Base-by-base conservation (phyloP, 92 coral and sea anemone genomes). In the Galaxea fascicularis region DNA sequence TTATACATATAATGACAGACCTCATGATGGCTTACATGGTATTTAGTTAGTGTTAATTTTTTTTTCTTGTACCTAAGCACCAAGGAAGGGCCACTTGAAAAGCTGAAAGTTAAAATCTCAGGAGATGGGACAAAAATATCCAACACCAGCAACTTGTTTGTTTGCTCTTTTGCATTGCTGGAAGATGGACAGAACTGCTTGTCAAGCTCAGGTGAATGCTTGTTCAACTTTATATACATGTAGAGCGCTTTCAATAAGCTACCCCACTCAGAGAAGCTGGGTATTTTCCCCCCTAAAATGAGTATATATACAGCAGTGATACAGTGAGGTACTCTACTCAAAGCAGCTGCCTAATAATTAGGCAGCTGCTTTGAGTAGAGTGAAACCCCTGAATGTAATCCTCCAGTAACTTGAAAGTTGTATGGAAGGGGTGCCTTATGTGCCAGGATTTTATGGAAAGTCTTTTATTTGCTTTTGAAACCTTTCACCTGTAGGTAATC, bases 191-290 rank as follows among this genome's bases (percentile, higher is more conserved):
- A 67, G 21, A 63, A 29, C 65, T 52, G 47, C 27, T 59, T 80
- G 49, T 80, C 75, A 80, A 80, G 85, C 53, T 80, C 85, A 80
- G 85, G 71, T 65, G 45, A 13, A 28, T 65, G 63, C 63, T 57
- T 57, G 63, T 57, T 57, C 18, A 27, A 22, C 45, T 63, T 63
- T 22, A 63, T 63, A 63, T 63, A 22, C 31, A 22, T 63, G 13
- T 51, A 51, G 6, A 51, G 15, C 1, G 18, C 15, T 51, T 10
- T 16, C 56, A 51, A 51, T 51, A 51, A 51, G 13, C 18, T 3
- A 51, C 56, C 56, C 56, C 56, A 3, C 56, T 51, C 28, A 62
- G 27, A 35, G 41, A 35, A 35, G 41, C 41, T 6, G 6, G 41
- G 3, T 35, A 35, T 35, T 35, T 6, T 6, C 41, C 6, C 41